A percentile compares a stretch with the other conserved stretches of the same genome.
These are phyloP conservation scores for Hypothenemus hampei DNA, from an alignment of 1,140 invertebrate genomes.

Conservation along the genomic window DNA sequence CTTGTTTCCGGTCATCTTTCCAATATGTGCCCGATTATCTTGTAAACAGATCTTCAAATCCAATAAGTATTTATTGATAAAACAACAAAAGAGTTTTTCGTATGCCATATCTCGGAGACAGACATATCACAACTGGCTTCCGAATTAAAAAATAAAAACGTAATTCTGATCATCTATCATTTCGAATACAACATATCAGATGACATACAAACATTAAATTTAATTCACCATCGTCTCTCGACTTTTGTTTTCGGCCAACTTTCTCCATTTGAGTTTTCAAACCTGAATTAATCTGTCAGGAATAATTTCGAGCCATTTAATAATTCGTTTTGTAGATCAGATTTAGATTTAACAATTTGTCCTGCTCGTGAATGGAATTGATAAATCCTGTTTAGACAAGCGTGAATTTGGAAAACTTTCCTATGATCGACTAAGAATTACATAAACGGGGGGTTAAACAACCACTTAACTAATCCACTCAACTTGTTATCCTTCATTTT, in stretches of 20 bases:
- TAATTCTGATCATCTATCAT: constrained; percentile 4
- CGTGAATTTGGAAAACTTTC: too few species aligned
- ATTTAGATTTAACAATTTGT: constrained; percentile 8
- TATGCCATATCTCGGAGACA: neutral
- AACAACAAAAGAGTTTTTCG: too few species aligned
- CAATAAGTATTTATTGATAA: too few species aligned
- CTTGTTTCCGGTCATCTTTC: constrained; percentile 25
- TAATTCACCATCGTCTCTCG: constrained; percentile 3
- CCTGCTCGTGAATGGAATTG: neutral
- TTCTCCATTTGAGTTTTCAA: constrained; percentile 6
- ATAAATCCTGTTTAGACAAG: constrained; percentile 1
- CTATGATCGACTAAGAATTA: too few species aligned
- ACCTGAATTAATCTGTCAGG: constrained; percentile 16
- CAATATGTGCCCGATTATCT: constrained; percentile 16
- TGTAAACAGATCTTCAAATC: constrained; percentile 1
- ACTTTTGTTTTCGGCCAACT: constrained; percentile 19
- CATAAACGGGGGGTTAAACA: too few species aligned
- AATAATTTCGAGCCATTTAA: constrained; percentile 5
- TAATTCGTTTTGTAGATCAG: constrained; percentile 3
- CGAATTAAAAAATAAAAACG: neutral
- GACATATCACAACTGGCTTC: constrained; percentile 1
- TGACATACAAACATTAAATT: constrained; percentile 11
- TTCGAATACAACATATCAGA: constrained; percentile 17
- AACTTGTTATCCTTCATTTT: constrained; percentile 13
- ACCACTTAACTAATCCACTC: constrained; percentile 4